A percentile compares a stretch with the other conserved stretches of the same genome.
These are phyloP conservation scores for Myripristis murdjan DNA, from an alignment of 2,797 vertebrate species.

Conservation along the genomic window DNA sequence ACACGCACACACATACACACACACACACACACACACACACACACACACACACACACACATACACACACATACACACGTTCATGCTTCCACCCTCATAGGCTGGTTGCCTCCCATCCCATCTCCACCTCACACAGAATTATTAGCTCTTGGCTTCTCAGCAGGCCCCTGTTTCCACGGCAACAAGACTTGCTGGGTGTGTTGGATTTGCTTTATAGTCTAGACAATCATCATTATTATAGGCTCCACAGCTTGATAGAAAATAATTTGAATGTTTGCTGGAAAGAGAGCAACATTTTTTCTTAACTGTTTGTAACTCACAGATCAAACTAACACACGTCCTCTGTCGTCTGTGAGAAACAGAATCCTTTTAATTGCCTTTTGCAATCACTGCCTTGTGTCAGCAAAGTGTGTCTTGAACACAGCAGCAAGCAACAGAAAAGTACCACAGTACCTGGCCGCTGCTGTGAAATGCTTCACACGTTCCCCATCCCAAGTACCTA, in stretches of 20 bases:
- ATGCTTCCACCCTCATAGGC: constrained; percentile 48
- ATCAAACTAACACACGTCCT: too few species aligned
- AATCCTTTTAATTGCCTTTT: too few species aligned
- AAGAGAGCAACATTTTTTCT: constrained; percentile 3
- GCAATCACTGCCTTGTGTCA: too few species aligned
- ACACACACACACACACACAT: constrained; percentile 8
- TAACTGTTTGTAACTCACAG: too few species aligned
- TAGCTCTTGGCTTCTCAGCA: constrained; percentile 67
- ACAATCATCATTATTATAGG: constrained; percentile 57
- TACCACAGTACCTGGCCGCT: not conserved
- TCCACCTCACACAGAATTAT: constrained; percentile 68
- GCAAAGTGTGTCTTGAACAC: too few species aligned
- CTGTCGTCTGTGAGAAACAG: too few species aligned
- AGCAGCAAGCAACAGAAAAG: not conserved
- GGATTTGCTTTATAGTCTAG: constrained; percentile 55
- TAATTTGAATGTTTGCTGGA: constrained; percentile 23
- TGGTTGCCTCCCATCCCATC: constrained; percentile 46
- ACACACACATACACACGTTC: constrained; percentile 18
- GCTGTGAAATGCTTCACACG: not conserved
- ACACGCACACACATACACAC: constrained; percentile 1
- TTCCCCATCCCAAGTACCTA: not conserved
- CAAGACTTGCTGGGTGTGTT: constrained; percentile 64
- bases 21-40: constrained; percentile 12
- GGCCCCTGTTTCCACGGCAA: constrained; percentile 81
- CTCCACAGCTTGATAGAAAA: constrained; percentile 21